Evolutionary conservation across 2,113 vertebrate species (phyloP).

Genomic region (Vombatus ursinus): DNA sequence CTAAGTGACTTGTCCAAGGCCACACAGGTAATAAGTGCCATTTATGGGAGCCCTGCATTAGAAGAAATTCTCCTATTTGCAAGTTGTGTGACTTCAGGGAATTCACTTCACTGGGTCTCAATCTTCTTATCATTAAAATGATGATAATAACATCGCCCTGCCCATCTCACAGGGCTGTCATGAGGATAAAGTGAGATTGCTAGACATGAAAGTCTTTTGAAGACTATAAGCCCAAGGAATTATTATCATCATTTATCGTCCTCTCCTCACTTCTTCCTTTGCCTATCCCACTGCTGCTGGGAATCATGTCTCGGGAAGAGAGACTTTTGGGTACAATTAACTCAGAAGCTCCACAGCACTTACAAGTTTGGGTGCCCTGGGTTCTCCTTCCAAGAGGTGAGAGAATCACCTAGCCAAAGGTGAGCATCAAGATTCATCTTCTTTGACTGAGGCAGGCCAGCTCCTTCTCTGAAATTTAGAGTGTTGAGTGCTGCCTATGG

Average conservation of each 20-base stretch:
- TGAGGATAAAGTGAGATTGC: neutral
- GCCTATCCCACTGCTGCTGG: neutral
- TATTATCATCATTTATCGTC: neutral
- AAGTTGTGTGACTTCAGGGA: neutral
- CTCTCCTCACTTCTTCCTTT: neutral
- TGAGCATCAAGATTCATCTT: neutral
- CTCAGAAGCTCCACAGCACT: neutral
- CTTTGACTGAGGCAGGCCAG: neutral
- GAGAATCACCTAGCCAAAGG: neutral
- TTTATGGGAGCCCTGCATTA: neutral
- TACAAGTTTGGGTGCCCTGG: neutral
- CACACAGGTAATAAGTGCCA: neutral
- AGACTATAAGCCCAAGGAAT: neutral
- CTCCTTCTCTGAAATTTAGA: neutral
- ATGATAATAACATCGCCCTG: neutral
- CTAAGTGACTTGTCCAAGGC: neutral
- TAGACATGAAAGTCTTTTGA: neutral
- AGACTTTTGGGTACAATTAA: neutral
- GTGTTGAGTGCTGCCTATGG: neutral
- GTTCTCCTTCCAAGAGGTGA: neutral
- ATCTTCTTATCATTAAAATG: neutral
- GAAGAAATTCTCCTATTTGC: neutral
- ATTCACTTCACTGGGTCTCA: neutral
- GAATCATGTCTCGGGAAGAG: neutral
- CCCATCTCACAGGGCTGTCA: neutral